Evolutionary conservation across 2,113 vertebrate genomes (phyloP), one percentile per base, ranked within the genome.

Genomic region (Paralichthys olivaceus): DNA sequence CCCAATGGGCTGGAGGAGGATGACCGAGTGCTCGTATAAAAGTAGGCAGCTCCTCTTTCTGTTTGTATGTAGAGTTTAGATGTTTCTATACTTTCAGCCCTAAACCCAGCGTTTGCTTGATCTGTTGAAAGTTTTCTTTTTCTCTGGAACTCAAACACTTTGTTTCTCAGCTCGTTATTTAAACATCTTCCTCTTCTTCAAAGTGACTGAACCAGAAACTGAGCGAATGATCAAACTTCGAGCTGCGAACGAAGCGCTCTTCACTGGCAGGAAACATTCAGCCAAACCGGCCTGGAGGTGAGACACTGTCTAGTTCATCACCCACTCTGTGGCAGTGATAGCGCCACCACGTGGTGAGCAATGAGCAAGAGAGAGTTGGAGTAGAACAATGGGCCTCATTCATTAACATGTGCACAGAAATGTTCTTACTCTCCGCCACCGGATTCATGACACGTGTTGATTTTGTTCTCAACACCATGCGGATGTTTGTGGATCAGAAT

Each of bases 231-330:
- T 93, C 76, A 91, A 92, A 82, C 85, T 93, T 0, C 84, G 92
- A 47, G 89, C 91, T 0, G 87, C 87, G 0, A 93, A 93, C 7
- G 92, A 93, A 9, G 88, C 87, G 0, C 87, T 93, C 2, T 93
- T 93, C 74, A 93, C 92, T 0, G 92, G 92, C 49, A 86, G 90
- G 84, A 92, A 91, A 7, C 85, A 93, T 13, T 91, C 92, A 0
- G 92, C 92, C 68, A 93, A 91, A 51, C 90, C 90, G 0, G 92
- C 92, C 55, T 93, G 92, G 92, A 92, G 92, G 92, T 93, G 62
- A 83, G 89, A 22, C 23, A 12, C 0, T 4, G 4, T 1, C 20
- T 7, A 1, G 29, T 40, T 37, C 17, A n/a, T 34, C 28, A 56
- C 7, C 25, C 6, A 49, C 45, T 19, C 45, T 19, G 43, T 15